Conservation (phyloP, 2,888 invertebrate species). For the Synanthedon andrenaeformis region DNA sequence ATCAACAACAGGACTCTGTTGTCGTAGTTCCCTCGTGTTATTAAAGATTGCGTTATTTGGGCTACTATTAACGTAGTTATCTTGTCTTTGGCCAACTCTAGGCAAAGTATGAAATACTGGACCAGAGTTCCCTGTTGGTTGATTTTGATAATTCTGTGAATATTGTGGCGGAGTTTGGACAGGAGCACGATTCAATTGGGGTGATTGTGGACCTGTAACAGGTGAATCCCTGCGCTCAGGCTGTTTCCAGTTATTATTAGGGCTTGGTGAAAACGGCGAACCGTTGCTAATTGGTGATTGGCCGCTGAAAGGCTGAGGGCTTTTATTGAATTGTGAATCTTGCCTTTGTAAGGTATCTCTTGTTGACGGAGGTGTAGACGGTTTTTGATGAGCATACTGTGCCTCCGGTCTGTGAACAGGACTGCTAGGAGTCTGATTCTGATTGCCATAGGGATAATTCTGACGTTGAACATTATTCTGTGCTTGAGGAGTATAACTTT, state of each 20-base stretch:
- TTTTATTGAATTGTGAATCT: conserved; percentile 65
- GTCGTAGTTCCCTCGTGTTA: conserved; percentile 25
- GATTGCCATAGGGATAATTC: conserved; percentile 30
- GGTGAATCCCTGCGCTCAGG: conserved; percentile 60
- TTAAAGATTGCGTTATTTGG: conserved; percentile 34
- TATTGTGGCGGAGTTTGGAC: conserved; percentile 35
- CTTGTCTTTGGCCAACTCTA: conserved; percentile 40
- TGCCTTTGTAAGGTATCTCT: conserved; percentile 55
- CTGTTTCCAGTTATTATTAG: conserved; percentile 61
- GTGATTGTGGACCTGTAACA: conserved; percentile 30
- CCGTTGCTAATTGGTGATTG: conserved; percentile 41
- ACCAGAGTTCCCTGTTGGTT: conserved; percentile 28
- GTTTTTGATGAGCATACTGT: conserved; percentile 51
- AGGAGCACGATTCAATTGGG: conserved; percentile 33
- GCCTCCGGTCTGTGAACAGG: conserved; percentile 64
- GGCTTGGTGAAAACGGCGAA: conserved; percentile 48
- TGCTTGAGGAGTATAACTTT: conserved; percentile 40
- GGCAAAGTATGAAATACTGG: conserved; percentile 51
- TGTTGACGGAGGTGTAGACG: conserved; percentile 43
- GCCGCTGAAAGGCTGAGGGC: conserved; percentile 54
- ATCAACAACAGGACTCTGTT: conserved; percentile 28
- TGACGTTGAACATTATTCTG: conserved; percentile 35
- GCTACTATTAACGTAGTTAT: conserved; percentile 20
- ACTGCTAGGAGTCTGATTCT: conserved; percentile 45
- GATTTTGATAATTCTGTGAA: conserved; percentile 31